phyloP scores from a whole-genome alignment of 2,797 vertebrate genomes.

The Lindbergichthys nudifrons region DNA sequence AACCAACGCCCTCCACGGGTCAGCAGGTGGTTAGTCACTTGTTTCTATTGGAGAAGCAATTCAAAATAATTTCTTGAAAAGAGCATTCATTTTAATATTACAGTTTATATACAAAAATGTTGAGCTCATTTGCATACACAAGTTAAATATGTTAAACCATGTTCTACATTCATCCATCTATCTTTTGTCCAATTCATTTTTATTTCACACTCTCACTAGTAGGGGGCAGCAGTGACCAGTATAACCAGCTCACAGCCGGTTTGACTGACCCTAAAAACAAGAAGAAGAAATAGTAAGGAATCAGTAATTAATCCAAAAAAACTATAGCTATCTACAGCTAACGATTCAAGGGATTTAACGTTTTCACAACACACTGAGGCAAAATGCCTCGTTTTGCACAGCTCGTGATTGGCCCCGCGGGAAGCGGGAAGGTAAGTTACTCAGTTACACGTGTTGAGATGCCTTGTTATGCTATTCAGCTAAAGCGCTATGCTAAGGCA shows the following conservation, averaged over 20 bases:
- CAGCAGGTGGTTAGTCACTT: too few relatives aligned
- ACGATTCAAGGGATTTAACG: not conserved
- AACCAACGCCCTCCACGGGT: not conserved
- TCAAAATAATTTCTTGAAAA: too few relatives aligned
- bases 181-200: not conserved
- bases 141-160: too few relatives aligned
- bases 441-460: not conserved
- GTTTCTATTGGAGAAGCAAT: too few relatives aligned
- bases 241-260: not conserved
- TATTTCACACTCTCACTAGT: not conserved
- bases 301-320: not conserved
- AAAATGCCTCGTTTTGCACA: slow-evolving; percentile 95
- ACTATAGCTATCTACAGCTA: not conserved
- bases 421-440: slow-evolving; percentile 92
- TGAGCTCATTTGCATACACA: too few relatives aligned
- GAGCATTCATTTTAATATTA: too few relatives aligned
- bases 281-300: not conserved
- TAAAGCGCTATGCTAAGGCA: slow-evolving; percentile 48
- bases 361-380: not conserved
- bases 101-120: too few relatives aligned
- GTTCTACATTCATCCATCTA: not conserved
- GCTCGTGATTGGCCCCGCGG: slow-evolving; percentile 96
- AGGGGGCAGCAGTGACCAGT: slow-evolving; percentile 19
- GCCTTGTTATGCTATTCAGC: slow-evolving; percentile 33
- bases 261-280: not conserved